phyloP scores from a whole-genome alignment of 64 coral and sea anemone species.

The Catalaphyllia jardinei region DNA sequence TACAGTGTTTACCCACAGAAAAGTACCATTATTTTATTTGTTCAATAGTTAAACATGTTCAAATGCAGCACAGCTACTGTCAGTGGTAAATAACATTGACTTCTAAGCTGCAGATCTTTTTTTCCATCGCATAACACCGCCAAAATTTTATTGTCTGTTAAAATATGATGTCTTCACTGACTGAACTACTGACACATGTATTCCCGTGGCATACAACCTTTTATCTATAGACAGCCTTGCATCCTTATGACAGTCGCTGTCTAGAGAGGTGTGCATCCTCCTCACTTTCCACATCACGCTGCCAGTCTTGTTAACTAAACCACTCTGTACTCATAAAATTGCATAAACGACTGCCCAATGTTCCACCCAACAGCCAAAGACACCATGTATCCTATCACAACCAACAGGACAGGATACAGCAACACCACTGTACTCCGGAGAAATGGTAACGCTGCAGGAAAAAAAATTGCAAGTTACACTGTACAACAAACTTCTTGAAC shows the following conservation, averaged over 20 bases:
- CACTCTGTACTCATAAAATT: slow-evolving; percentile 67
- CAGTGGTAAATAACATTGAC: too few relatives aligned
- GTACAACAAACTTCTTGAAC: background rate
- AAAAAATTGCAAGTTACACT: background rate
- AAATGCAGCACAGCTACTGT: too few relatives aligned
- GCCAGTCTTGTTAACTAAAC: slow-evolving; percentile 12
- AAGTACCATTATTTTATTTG: too few relatives aligned
- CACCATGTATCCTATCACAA: slow-evolving; percentile 45
- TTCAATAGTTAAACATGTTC: too few relatives aligned
- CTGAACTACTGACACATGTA: background rate
- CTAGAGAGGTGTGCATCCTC: background rate
- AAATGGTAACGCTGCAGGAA: slow-evolving; percentile 58
- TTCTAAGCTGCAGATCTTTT: too few relatives aligned
- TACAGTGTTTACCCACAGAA: too few relatives aligned
- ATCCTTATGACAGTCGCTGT: too few relatives aligned
- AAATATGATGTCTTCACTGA: too few relatives aligned
- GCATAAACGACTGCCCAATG: slow-evolving; percentile 58
- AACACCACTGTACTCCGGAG: slow-evolving; percentile 55
- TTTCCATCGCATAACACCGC: too few relatives aligned
- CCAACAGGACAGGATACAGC: slow-evolving; percentile 57
- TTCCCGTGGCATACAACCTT: background rate
- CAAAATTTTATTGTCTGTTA: too few relatives aligned
- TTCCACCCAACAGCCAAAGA: slow-evolving; percentile 69
- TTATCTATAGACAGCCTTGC: background rate
- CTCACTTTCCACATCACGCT: background rate